A percentile compares a stretch with the other conserved stretches of the same genome.
phyloP scores from a whole-genome alignment of 2,113 vertebrate genomes.

The Clupea harengus region DNA sequence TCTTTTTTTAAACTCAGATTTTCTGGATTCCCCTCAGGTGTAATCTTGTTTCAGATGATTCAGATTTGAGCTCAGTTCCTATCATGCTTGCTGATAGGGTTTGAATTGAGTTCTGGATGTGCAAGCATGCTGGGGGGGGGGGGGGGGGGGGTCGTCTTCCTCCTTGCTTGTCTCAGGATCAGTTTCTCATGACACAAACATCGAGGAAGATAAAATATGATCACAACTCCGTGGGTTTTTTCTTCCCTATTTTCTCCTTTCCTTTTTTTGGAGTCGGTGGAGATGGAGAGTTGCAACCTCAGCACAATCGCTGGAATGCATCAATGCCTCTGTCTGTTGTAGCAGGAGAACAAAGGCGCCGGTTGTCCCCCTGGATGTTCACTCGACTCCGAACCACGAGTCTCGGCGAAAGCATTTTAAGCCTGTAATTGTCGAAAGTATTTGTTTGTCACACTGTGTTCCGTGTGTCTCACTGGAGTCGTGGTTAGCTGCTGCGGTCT shows the following conservation, averaged over 20 bases:
- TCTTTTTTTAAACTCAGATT: neutral
- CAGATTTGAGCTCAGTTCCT: neutral
- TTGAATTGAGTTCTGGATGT: neutral
- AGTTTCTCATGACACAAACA: slow-evolving; percentile 70
- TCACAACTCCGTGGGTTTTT: slow-evolving; percentile 56
- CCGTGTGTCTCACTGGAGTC: neutral
- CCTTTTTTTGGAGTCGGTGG: slow-evolving; percentile 3
- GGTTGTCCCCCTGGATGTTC: slow-evolving; percentile 19
- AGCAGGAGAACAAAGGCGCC: slow-evolving; percentile 48
- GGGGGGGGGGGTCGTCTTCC: slow-evolving; percentile 35
- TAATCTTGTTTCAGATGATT: neutral
- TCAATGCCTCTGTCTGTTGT: slow-evolving; percentile 66
- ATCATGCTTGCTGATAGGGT: slow-evolving; percentile 6
- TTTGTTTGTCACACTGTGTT: neutral
- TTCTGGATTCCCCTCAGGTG: neutral
- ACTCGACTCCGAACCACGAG: neutral
- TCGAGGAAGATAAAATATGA: slow-evolving; percentile 61
- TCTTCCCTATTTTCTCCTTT: neutral
- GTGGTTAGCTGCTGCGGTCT: neutral
- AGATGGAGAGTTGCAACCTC: slow-evolving; percentile 60
- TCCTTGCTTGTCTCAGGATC: slow-evolving; percentile 47
- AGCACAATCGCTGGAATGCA: slow-evolving; percentile 56
- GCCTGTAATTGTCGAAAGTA: neutral
- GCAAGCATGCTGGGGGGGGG: neutral
- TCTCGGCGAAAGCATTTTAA: neutral